Evolutionary conservation across 2,797 vertebrate genomes (phyloP), one percentile per base, ranked within the genome.

Genomic region (Allobates femoralis): DNA sequence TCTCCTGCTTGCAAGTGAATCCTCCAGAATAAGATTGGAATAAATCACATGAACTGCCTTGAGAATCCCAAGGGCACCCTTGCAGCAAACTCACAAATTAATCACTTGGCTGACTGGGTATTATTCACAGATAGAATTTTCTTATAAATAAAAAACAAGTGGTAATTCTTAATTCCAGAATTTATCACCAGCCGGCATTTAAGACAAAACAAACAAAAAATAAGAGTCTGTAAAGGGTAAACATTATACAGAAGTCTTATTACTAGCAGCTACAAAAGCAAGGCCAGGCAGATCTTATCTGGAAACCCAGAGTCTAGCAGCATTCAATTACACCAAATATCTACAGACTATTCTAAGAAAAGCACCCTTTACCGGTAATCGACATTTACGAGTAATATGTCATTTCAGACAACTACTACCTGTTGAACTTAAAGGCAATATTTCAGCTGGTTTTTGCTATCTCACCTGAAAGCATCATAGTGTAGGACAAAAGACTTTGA

Each of bases 31-130:
- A 58, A 83, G 60, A 69, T 87, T 79, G 83, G 51, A 83, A 87
- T 78, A 83, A 78, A 87, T 83, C 80, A 78, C 80, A 56, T 67
- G 77, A 83, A 78, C 62, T 78, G 62, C 50, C 80, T n/a, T 50
- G 51, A 71, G 41, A 82, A 69, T 67, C 80, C 80, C 80, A 86
- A 83, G 85, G 85, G 80, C 62, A 58, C 8, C 79, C 80, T 73
- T 50, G 34, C 26, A 58, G 80, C 62, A 83, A 83, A 78, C 19
- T 23, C 80, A 74, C 66, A 58, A 80, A 86, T 86, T 51, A 86
- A 80, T 62, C 77, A 53, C 62, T 51, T 83, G 64, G 55, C 73
- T 79, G 79, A 46, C 79, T 62, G 80, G 21, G 19, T 30, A 3
- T 81, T 10, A 50, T 62, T 37, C 8, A 11, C 19, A 55, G 18